Evolutionary conservation across 2,888 invertebrate genomes (phyloP).

Genomic region (Prosapia bicincta): DNA sequence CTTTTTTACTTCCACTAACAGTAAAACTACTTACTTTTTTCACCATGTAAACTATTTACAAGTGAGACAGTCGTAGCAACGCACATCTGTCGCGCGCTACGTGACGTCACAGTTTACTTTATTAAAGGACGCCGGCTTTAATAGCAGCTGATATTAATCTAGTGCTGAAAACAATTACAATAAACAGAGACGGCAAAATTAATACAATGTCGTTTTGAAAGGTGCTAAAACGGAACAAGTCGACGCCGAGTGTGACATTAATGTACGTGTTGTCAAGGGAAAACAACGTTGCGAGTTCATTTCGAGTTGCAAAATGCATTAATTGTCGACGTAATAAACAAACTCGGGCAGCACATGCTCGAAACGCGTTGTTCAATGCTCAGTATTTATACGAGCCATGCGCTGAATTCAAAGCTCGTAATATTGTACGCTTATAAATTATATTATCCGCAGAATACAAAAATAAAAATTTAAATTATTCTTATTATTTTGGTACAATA

Average conservation of each 20-base stretch:
- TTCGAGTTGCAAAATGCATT: background rate
- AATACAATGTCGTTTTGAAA: background rate
- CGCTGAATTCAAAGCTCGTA: no score
- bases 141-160: background rate
- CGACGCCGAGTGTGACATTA: background rate
- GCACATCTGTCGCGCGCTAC: background rate
- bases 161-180: background rate
- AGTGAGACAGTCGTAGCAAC: no score
- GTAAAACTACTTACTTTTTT: no score
- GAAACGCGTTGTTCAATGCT: background rate
- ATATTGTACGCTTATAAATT: no score
- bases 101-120: background rate
- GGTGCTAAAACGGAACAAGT: conserved; percentile 2
- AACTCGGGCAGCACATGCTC: background rate
- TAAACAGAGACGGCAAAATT: background rate
- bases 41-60: no score
- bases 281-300: background rate
- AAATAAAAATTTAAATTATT: no score
- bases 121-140: background rate
- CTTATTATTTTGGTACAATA: no score
- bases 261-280: background rate
- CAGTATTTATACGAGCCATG: background rate
- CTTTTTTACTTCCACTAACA: no score
- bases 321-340: background rate
- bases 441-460: no score